Evolutionary conservation across 2,113 vertebrate genomes (phyloP), one percentile per base, ranked within the genome.

Genomic region (Microtus montanus): DNA sequence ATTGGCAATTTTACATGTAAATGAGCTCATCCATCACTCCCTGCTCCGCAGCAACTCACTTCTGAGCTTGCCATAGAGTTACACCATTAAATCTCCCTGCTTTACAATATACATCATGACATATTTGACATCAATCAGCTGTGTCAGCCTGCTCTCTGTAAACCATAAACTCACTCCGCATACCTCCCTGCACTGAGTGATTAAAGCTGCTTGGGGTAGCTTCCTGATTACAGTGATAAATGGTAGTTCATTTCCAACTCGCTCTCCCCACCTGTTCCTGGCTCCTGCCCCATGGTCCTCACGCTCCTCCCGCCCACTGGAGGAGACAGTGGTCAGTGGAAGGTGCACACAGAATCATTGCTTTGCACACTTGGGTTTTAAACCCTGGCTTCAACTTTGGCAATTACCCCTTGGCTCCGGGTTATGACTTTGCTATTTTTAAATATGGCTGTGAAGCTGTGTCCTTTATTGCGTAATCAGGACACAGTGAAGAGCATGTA

Each of bases 111-210:
- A 98, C 98, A 98, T 99, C 98, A 98, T 98, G 98, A 98, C 98
- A 98, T 98, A 98, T 98, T 98, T 99, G 98, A 98, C 98, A 98
- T 98, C 98, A 98, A 98, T 99, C 98, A 98, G 98, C 98, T 97
- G 98, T 98, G 98, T 98, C 98, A 98, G 97, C 93, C 97, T 35
- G 97, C 98, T 98, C 98, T 98, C 98, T 98, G 98, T 98, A 98
- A 98, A 98, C 98, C 97, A 97, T 98, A 98, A 98, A 98, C 98
- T 97, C 58, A 96, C 98, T 98, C 98, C 96, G 97, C 98, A 97
- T 97, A 98, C 97, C 93, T 97, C 97, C 97, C 97, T 64, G 92
- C 95, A 96, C 35, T 24, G 91, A 66, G 98, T 98, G 98, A 98
- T 98, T 98, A 98, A 98, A 98, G 97, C 98, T 97, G 94, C 97